These are phyloP conservation scores for Sebastes minor DNA, from an alignment of 2,797 vertebrate genomes.

Conservation along the genomic window DNA sequence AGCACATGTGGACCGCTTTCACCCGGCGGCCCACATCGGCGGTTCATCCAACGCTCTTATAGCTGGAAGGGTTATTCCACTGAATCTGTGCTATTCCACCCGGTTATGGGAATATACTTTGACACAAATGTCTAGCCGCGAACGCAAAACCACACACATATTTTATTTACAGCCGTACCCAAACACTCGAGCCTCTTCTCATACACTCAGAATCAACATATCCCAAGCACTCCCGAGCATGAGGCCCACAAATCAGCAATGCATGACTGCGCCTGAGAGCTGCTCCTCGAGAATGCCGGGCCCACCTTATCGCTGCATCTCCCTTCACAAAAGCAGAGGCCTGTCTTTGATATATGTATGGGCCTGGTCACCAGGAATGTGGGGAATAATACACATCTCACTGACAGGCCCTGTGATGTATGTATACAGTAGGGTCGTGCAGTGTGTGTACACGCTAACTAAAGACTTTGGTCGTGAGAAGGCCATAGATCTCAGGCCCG, in stretches of 20 bases:
- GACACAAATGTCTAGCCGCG: conserved; percentile 22
- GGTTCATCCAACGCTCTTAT: conserved; percentile 20
- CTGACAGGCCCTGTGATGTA: conserved; percentile 66
- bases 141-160: conserved; percentile 36
- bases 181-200: conserved; percentile 50
- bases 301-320: conserved; percentile 72
- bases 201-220: conserved; percentile 56
- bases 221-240: conserved; percentile 49
- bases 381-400: conserved; percentile 73
- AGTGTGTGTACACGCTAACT: conserved; percentile 16
- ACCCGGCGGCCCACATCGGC: conserved; percentile 9
- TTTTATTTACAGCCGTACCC: conserved; percentile 61
- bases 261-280: conserved; percentile 73
- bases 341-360: conserved; percentile 76
- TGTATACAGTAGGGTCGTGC: conserved; percentile 47
- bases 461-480: conserved; percentile 40
- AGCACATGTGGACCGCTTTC: conserved; percentile 60
- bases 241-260: conserved; percentile 73
- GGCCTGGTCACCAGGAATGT: conserved; percentile 78
- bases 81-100: conserved; percentile 4
- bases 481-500: conserved; percentile 36
- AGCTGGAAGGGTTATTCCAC: conserved; percentile 14
- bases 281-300: conserved; percentile 68
- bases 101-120: conserved; percentile 30
- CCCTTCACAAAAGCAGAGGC: conserved; percentile 68